A percentile compares a stretch with the other conserved stretches of the same genome.
phyloP scores from a whole-genome alignment of 2,113 vertebrate species.

The Recurvirostra avosetta region DNA sequence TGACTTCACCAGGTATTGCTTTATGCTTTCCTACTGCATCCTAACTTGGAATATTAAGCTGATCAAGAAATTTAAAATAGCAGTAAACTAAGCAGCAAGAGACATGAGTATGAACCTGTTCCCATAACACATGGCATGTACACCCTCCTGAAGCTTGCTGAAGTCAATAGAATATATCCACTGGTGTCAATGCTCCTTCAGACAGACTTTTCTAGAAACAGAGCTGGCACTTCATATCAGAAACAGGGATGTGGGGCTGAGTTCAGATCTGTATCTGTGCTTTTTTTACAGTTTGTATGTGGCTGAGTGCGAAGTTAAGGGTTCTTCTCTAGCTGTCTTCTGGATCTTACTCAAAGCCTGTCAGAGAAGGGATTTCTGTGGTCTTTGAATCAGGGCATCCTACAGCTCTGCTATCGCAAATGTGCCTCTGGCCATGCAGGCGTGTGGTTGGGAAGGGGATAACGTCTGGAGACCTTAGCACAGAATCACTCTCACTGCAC shows the following conservation, averaged over 20 bases:
- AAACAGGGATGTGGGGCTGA: background rate
- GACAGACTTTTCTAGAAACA: background rate
- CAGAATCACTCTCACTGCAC: background rate
- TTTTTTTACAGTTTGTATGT: background rate
- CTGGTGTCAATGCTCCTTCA: background rate
- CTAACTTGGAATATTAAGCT: constrained; percentile 10
- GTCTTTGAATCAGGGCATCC: background rate
- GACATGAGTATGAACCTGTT: background rate
- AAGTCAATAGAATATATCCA: background rate
- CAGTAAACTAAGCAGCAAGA: constrained; percentile 10
- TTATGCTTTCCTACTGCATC: constrained; percentile 28
- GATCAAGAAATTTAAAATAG: background rate
- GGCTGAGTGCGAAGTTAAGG: background rate
- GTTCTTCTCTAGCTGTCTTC: background rate
- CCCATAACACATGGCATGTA: accelerated
- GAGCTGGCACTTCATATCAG: background rate
- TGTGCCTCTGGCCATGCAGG: background rate
- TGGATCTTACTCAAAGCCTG: background rate
- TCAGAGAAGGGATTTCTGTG: background rate
- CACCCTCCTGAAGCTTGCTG: background rate
- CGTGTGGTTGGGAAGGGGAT: accelerated
- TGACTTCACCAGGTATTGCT: constrained; percentile 39
- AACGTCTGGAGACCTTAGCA: background rate
- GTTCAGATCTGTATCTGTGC: background rate
- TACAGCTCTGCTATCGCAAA: background rate